phyloP scores from a whole-genome alignment of 37 sponge, comb jelly and placozoan genomes.

The Eunapius fragilis region DNA sequence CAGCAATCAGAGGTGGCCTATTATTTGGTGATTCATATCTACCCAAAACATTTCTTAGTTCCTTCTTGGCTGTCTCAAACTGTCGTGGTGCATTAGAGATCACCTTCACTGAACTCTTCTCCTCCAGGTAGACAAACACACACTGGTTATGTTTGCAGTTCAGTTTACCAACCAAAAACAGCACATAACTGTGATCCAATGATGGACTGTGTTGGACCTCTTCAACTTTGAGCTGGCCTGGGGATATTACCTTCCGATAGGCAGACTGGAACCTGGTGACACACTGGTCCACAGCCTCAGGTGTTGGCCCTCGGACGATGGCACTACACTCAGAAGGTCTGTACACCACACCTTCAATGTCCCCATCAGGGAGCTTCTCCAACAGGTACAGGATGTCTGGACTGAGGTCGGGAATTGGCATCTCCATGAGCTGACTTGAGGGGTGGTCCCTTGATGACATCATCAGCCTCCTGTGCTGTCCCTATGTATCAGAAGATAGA shows the following conservation, averaged over 20 bases:
- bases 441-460: not conserved
- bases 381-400: conserved; percentile 17
- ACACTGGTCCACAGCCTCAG: not conserved
- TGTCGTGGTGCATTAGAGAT: conserved; percentile 51
- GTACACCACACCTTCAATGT: conserved; percentile 17
- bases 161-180: not conserved
- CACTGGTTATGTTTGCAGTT: conserved; percentile 8
- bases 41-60: not conserved
- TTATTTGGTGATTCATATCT: not conserved
- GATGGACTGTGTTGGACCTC: not conserved
- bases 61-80: conserved; percentile 48
- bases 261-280: conserved; percentile 14
- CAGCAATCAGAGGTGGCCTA: not conserved
- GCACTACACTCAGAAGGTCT: not conserved
- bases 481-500: no score
- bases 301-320: not conserved
- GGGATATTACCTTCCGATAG: not conserved
- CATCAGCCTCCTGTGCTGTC: not conserved
- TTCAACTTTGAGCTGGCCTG: not conserved
- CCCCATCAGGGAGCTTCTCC: conserved; percentile 24
- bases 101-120: not conserved
- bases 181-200: not conserved
- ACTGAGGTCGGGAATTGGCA: not conserved
- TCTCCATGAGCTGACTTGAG: not conserved
- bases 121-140: conserved; percentile 19